A percentile compares a stretch with the other conserved stretches of the same genome.
Conservation (phyloP, 2,888 invertebrate genomes). For the Ypsolopha sequella region DNA sequence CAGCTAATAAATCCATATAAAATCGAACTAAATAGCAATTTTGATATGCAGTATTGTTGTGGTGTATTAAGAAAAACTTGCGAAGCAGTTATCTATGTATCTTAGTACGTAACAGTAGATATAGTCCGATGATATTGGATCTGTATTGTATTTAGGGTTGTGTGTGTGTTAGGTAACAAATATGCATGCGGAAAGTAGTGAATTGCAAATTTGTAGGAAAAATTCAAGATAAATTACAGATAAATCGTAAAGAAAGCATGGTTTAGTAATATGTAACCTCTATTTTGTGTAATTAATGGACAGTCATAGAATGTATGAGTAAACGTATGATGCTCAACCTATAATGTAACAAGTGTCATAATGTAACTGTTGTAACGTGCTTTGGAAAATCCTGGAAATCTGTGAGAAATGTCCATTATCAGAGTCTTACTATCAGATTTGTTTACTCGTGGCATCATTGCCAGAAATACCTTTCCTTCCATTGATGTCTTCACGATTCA, state of each 20-base stretch:
- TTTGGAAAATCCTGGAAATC: background rate
- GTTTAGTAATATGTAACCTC: slow-evolving; percentile 13
- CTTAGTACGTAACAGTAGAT: slow-evolving; percentile 20
- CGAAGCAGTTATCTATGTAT: slow-evolving; percentile 17
- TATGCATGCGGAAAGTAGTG: slow-evolving; percentile 50
- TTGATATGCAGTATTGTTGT: background rate
- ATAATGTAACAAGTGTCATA: too few species aligned
- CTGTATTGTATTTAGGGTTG: slow-evolving; percentile 30
- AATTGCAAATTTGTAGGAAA: slow-evolving; percentile 21
- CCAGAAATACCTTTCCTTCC: too few species aligned
- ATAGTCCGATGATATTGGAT: slow-evolving; percentile 23
- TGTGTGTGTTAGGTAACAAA: slow-evolving; percentile 46
- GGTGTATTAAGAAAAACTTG: slow-evolving; percentile 19
- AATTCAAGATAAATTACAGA: slow-evolving; percentile 22
- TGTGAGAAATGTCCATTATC: too few species aligned
- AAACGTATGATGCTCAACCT: background rate
- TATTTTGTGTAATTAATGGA: slow-evolving; percentile 5
- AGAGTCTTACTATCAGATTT: too few species aligned
- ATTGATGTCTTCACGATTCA: too few species aligned
- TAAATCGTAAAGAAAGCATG: slow-evolving; percentile 30
- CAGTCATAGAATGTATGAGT: slow-evolving; percentile 1
- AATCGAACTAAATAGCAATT: background rate
- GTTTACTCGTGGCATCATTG: too few species aligned
- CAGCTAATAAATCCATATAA: too few species aligned
- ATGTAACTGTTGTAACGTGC: background rate